Evolutionary conservation across 2,797 vertebrate species (phyloP).

Genomic region (Oreortyx pictus): DNA sequence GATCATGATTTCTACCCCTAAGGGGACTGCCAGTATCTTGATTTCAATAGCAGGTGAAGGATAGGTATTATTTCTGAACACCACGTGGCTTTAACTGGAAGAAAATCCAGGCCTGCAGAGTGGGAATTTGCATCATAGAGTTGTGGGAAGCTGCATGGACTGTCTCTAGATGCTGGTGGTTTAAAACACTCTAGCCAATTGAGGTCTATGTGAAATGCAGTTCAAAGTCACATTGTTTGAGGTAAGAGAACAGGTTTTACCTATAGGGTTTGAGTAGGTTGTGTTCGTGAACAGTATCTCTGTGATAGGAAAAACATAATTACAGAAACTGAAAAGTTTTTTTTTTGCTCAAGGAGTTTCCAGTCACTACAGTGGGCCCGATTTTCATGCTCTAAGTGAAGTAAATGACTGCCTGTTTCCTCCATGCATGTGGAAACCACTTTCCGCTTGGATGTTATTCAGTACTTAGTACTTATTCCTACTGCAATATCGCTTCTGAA

Average conservation of each 20-base stretch:
- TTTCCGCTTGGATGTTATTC: background rate
- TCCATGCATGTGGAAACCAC: background rate
- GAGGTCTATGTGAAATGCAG: background rate
- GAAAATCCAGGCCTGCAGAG: background rate
- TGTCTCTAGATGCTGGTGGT: background rate
- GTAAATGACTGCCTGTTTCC: background rate
- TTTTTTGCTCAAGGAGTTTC: background rate
- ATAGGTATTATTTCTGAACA: background rate
- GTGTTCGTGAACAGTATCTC: background rate
- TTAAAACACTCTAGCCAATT: background rate
- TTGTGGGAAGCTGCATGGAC: background rate
- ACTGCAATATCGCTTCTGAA: background rate
- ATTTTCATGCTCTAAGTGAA: background rate
- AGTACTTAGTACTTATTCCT: background rate
- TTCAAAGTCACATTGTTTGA: background rate
- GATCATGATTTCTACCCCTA: background rate
- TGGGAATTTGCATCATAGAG: background rate
- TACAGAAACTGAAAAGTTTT: background rate
- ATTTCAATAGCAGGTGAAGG: background rate
- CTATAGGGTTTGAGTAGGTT: background rate
- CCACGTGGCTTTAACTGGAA: background rate
- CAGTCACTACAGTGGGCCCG: accelerated
- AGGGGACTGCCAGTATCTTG: background rate
- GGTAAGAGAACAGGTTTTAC: background rate
- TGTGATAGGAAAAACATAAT: background rate